Evolutionary conservation across 2,888 invertebrate genomes (phyloP).

Genomic region (Lymantria monacha): DNA sequence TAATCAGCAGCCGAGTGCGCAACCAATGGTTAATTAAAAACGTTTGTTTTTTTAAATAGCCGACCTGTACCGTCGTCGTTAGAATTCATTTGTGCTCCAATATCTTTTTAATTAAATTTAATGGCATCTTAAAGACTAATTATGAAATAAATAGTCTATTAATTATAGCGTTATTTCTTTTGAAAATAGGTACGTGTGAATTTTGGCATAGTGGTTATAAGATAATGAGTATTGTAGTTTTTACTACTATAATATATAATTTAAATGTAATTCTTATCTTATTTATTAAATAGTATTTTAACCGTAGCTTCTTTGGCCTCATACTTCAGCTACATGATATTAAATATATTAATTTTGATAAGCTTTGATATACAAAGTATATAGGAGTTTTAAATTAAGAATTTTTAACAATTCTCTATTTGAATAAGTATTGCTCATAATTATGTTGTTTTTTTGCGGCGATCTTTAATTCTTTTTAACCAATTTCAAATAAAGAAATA

Average conservation of each 20-base stretch:
- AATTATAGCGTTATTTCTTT: slow-evolving; percentile 7
- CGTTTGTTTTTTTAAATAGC: slow-evolving; percentile 77
- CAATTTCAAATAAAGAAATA: no score
- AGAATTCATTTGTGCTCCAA: slow-evolving; percentile 23
- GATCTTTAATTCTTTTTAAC: no score
- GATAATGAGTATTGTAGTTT: neutral
- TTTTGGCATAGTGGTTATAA: neutral
- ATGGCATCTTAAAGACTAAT: slow-evolving; percentile 3
- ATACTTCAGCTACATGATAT: no score
- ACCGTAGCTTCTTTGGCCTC: no score
- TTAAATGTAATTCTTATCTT: no score
- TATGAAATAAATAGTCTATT: slow-evolving; percentile 10
- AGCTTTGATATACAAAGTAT: no score
- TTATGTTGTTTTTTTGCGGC: no score
- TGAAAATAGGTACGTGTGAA: slow-evolving; percentile 5
- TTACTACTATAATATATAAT: neutral
- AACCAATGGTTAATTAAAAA: slow-evolving; percentile 60
- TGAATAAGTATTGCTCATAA: no score
- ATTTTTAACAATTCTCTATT: no score
- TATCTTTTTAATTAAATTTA: slow-evolving; percentile 9
- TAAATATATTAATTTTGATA: no score
- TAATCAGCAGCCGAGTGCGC: slow-evolving; percentile 18
- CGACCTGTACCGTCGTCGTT: slow-evolving; percentile 48
- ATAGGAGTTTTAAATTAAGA: no score
- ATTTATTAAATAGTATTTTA: no score